Conservation (phyloP, 1,140 invertebrate genomes). For the Tetramorium simillimum region DNA sequence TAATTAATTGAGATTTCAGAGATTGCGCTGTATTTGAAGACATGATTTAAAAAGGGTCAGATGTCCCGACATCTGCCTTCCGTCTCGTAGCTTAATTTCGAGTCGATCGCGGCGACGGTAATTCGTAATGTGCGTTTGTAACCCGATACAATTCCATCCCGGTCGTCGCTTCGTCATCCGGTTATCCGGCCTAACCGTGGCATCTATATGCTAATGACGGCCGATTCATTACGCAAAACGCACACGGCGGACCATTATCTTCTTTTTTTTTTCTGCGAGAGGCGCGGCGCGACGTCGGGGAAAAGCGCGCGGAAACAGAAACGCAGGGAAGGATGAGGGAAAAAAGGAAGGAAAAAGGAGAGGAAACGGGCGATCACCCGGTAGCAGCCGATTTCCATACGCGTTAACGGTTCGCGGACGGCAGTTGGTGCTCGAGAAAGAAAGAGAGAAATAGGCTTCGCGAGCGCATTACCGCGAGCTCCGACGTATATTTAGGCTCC, state of each 20-base stretch:
- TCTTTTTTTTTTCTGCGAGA: slow-evolving; percentile 9
- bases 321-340: slow-evolving; percentile 11
- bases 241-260: slow-evolving; percentile 35
- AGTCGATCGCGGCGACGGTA: slow-evolving; percentile 22
- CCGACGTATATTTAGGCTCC: slow-evolving; percentile 82
- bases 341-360: slow-evolving; percentile 31
- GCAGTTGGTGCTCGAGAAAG: slow-evolving; percentile 80
- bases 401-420: slow-evolving; percentile 78
- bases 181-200: slow-evolving; percentile 51
- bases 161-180: slow-evolving; percentile 46
- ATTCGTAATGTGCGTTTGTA: slow-evolving; percentile 42
- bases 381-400: slow-evolving; percentile 69
- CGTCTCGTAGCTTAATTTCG: slow-evolving; percentile 44
- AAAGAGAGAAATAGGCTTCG: slow-evolving; percentile 14
- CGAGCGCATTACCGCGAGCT: slow-evolving; percentile 72
- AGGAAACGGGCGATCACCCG: slow-evolving; percentile 45
- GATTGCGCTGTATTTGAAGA: not conserved
- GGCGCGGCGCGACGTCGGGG: slow-evolving; percentile 27
- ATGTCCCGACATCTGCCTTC: slow-evolving; percentile 49
- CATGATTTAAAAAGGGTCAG: slow-evolving; percentile 45
- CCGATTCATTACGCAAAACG: slow-evolving; percentile 61
- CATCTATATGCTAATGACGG: slow-evolving; percentile 56
- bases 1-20: slow-evolving; percentile 16
- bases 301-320: slow-evolving; percentile 56
- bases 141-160: slow-evolving; percentile 56